Evolutionary conservation across 2,888 invertebrate genomes (phyloP).

Genomic region (Rotaria socialis): DNA sequence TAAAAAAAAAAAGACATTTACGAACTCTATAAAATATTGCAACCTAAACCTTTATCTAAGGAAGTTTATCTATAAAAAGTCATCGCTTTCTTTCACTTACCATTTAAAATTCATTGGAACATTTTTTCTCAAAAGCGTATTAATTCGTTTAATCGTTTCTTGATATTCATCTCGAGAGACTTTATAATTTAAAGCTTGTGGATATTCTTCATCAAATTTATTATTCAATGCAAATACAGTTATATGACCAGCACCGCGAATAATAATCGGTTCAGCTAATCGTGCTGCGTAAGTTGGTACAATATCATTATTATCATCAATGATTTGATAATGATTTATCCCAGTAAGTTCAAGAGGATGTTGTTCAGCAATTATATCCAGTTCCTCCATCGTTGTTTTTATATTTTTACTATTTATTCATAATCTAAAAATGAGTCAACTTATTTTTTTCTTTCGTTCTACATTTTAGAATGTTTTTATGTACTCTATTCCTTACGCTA

Average conservation of each 20-base stretch:
- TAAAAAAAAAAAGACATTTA: too few species aligned
- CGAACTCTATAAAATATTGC: too few species aligned
- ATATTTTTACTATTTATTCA: background rate
- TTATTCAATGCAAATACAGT: slow-evolving; percentile 43
- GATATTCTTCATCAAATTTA: slow-evolving; percentile 45
- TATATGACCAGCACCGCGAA: slow-evolving; percentile 41
- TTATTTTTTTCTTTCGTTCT: too few species aligned
- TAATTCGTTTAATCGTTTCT: slow-evolving; percentile 43
- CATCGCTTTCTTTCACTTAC: background rate
- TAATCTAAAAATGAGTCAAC: background rate
- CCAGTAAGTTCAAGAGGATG: background rate
- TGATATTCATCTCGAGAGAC: slow-evolving; percentile 42
- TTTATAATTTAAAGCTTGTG: slow-evolving; percentile 34
- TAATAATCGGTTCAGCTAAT: slow-evolving; percentile 42
- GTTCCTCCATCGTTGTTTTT: background rate
- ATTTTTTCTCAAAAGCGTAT: slow-evolving; percentile 40
- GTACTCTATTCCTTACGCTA: too few species aligned
- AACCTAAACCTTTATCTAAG: too few species aligned
- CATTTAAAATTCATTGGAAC: slow-evolving; percentile 46
- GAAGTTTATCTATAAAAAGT: too few species aligned
- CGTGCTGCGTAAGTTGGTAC: background rate
- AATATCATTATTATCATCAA: background rate
- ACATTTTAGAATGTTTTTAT: too few species aligned
- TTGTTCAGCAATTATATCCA: background rate
- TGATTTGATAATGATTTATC: background rate